Conservation (phyloP, 2,797 vertebrate genomes). For the Onychomys arenicola region DNA sequence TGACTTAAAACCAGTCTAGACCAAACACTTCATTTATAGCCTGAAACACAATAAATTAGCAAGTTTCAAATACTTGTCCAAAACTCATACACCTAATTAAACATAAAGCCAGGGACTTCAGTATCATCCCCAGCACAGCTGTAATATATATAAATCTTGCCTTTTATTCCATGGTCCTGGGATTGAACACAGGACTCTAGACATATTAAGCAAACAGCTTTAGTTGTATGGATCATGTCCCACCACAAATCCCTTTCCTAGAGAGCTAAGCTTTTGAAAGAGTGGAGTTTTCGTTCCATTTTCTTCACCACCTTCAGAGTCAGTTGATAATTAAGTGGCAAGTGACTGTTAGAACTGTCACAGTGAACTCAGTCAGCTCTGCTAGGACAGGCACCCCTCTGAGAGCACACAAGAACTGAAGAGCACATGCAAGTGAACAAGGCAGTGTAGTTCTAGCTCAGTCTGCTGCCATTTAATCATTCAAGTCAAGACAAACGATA, state of each 20-base stretch:
- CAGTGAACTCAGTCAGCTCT: not conserved
- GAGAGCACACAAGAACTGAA: not conserved
- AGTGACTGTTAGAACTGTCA: not conserved
- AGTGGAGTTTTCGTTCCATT: not conserved
- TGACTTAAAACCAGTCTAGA: slow-evolving; percentile 7
- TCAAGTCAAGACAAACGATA: not conserved
- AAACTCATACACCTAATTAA: slow-evolving; percentile 44
- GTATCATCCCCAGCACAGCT: not conserved
- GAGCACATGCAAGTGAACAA: not conserved
- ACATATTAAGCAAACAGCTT: not conserved
- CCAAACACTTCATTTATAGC: slow-evolving; percentile 25
- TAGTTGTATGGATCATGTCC: fast-evolving
- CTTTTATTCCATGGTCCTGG: not conserved
- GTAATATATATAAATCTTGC: not conserved
- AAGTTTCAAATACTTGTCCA: not conserved
- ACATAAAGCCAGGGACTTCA: not conserved
- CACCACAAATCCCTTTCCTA: not conserved
- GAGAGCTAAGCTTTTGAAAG: not conserved
- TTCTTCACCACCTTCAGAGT: not conserved
- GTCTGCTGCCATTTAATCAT: not conserved
- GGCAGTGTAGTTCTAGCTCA: not conserved
- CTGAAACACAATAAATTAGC: slow-evolving; percentile 10
- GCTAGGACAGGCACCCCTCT: not conserved
- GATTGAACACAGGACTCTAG: not conserved
- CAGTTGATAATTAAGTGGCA: slow-evolving; percentile 16